phyloP scores from a whole-genome alignment of 2,113 vertebrate genomes.

The Cynopterus brachyotis region DNA sequence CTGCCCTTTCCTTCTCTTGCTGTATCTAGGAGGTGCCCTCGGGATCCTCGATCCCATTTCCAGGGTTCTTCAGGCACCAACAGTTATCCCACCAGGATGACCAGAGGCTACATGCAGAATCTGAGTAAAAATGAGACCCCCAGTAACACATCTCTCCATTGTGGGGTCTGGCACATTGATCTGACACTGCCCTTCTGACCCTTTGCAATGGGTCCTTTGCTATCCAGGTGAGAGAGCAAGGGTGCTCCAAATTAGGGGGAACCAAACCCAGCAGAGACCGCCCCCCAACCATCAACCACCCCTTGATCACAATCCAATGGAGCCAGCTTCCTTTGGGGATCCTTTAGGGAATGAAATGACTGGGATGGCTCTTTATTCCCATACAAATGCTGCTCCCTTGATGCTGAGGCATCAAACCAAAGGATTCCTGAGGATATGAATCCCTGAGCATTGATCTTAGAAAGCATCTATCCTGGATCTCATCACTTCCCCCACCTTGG shows the following conservation, averaged over 20 bases:
- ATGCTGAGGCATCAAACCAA: slow-evolving; percentile 70
- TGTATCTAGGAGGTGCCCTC: neutral
- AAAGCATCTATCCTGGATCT: neutral
- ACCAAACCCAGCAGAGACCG: neutral
- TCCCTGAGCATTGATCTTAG: neutral
- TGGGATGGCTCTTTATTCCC: neutral
- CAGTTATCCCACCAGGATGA: neutral
- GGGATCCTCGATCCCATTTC: neutral
- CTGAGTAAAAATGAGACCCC: neutral
- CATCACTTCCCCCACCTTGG: neutral
- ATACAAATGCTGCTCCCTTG: neutral
- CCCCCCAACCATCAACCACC: neutral
- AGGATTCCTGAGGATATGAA: slow-evolving; percentile 49
- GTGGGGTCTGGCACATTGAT: rapidly evolving
- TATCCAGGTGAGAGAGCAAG: neutral
- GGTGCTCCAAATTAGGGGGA: neutral
- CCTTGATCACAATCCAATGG: neutral
- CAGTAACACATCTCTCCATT: rapidly evolving
- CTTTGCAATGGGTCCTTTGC: neutral
- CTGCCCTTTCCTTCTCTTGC: rapidly evolving
- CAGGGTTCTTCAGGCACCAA: neutral
- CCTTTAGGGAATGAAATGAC: neutral
- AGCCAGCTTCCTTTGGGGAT: neutral
- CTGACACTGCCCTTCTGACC: neutral
- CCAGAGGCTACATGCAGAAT: rapidly evolving